Evolutionary conservation across 2,888 invertebrate species (phyloP), one percentile per base, ranked within the genome.

Genomic region (Cryptus armator): DNA sequence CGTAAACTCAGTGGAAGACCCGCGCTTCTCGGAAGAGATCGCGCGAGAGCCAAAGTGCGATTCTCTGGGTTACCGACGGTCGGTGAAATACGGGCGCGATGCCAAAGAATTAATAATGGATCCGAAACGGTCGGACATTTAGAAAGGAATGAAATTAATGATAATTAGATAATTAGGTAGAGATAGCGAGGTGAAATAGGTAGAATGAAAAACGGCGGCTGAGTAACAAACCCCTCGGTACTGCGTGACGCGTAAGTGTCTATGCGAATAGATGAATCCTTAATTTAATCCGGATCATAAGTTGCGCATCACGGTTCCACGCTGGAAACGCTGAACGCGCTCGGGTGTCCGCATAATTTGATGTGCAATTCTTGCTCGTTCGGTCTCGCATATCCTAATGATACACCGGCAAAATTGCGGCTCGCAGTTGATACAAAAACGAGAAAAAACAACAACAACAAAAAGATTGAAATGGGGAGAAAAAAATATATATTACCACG

Each of bases 241-340:
- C 76, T 70, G 81, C 79, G 74, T 80, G 86, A 87, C 81, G 86
- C 83, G 86, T 81, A 83, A 86, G 84, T 86, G 86, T 84, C 86
- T 87, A n/a, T n/a, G n/a, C n/a, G n/a, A n/a, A n/a, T n/a, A 86
- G 84, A 85, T 84, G 87, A 87, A 88, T 88, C 84, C 76, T 81
- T 81, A 86, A 87, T 87, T 86, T 82, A 86, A 88, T 85, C 81
- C 84, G 83, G 70, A 66, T 86, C 86, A 86, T 82, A 86, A 86
- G 85, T 43, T 64, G 76, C n/a, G 51, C 75, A 64, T 62, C 48
- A 37, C 16, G 12, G 12, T n/a, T 53, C 37, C 53, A n/a, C 19
- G 24, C 62, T n/a, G 59, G 48, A 59, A 74, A 32, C 48, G 37
- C 16, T 37, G 43, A 53, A 32, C 64, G 64, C 62, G 37, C 53